A percentile compares a stretch with the other conserved stretches of the same genome.
These are phyloP conservation scores for Ataeniobius toweri DNA, from an alignment of 2,797 vertebrate genomes.

Conservation along the genomic window DNA sequence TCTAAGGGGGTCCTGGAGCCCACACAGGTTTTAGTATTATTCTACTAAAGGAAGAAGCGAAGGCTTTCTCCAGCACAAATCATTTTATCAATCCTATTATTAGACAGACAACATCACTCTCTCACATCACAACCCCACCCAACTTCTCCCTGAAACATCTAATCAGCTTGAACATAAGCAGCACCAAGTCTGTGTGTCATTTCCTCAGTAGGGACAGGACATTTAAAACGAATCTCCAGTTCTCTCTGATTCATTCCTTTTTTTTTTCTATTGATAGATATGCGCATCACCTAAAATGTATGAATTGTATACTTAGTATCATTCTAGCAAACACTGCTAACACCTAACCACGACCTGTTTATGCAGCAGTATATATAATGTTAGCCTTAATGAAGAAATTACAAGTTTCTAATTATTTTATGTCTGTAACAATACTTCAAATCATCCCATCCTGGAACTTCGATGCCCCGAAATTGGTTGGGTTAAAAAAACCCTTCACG, in stretches of 20 bases:
- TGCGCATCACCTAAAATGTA: not conserved
- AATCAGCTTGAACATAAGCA: conserved; percentile 1
- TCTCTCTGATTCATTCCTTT: not conserved
- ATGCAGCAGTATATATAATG: not conserved
- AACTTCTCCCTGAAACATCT: conserved; percentile 6
- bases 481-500: conserved; percentile 17
- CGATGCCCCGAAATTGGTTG: not conserved
- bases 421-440: not conserved
- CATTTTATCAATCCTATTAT: conserved; percentile 16
- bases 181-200: not conserved
- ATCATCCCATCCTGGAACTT: not conserved
- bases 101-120: conserved; percentile 14
- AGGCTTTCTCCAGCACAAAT: not conserved
- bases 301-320: too few relatives aligned
- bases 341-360: too few relatives aligned
- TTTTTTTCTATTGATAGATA: not conserved
- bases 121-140: conserved; percentile 6
- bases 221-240: not conserved
- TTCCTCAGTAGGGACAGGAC: not conserved
- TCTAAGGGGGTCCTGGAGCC: not conserved
- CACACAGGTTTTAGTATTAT: too few relatives aligned
- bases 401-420: not conserved
- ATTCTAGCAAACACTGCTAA: too few relatives aligned
- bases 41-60: not conserved
- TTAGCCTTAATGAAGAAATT: not conserved